Evolutionary conservation across 2,113 vertebrate species (phyloP), one percentile per base, ranked within the genome.

Genomic region (Coptodon rendalli): DNA sequence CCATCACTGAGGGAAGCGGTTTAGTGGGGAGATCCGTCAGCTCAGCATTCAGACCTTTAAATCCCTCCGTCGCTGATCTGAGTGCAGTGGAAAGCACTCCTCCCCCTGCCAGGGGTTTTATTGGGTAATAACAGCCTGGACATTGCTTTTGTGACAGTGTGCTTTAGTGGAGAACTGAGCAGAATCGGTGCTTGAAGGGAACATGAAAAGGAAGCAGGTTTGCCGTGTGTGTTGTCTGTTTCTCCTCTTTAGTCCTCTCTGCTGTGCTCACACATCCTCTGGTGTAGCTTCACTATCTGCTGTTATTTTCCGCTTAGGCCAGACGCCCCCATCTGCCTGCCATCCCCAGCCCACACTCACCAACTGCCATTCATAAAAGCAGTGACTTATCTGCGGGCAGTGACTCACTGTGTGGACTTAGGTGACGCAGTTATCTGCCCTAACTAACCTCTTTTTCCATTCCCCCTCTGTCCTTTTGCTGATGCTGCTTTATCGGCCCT

Each of bases 81-180:
- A 86, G 63, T 19, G 3, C 86, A 87, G 89, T 89, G 92, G 91
- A 93, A 93, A 93, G 61, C 56, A 4, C 40, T 31, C 16, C 9
- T 3, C 17, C 68, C n/a, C 7, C 71, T n/a, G 82, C 88, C 90
- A 89, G 82, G 48, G 59, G 9, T 78, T 89, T 92, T 87, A 92
- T 83, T 84, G 85, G 79, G n/a, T 89, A 87, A 88, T 92, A 89
- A 91, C 88, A 85, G 56, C 7, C 68, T 80, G 45, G 80, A 82
- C 84, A 0, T 27, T 29, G 57, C 50, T 79, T 68, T 54, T 63
- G 82, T 86, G 81, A 54, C 31, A 38, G 27, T n/a, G 14, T 27
- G 63, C 59, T 73, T 76, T 54, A 57, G 82, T 81, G 53, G 56
- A 76, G 81, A 2, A 14, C 81, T 89, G 89, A 45, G 73, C 9